Conservation (phyloP, 2,113 vertebrate genomes). For the Nerophis lumbriciformis region DNA sequence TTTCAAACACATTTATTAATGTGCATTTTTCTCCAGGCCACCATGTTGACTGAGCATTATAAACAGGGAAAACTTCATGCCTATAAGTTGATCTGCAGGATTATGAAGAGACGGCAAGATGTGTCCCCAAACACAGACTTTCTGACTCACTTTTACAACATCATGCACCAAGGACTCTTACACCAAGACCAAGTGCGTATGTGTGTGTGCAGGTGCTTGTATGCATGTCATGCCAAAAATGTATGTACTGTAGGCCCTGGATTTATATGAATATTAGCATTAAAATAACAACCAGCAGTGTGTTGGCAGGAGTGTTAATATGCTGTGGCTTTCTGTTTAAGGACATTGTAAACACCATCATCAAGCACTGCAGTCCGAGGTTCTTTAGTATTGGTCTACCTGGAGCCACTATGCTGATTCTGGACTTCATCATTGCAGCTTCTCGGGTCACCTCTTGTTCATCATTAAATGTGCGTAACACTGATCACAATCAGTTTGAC, state of each 20-base stretch:
- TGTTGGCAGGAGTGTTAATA: background rate
- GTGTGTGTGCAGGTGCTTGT: background rate
- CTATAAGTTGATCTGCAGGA: constrained; percentile 98
- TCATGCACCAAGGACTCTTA: constrained; percentile 97
- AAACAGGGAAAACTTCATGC: constrained; percentile 98
- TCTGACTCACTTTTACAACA: constrained; percentile 98
- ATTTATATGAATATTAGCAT: background rate
- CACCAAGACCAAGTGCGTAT: constrained; percentile 88
- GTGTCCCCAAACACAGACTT: constrained; percentile 96
- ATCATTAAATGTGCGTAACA: constrained; percentile 84
- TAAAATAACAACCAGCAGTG: background rate
- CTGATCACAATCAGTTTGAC: background rate
- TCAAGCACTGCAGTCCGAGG: constrained; percentile 96
- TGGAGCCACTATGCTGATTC: constrained; percentile 94
- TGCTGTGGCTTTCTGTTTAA: constrained; percentile 44
- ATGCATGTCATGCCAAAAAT: background rate
- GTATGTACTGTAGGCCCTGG: background rate
- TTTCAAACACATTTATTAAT: background rate
- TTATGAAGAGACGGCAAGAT: constrained; percentile 98
- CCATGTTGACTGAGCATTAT: constrained; percentile 94
- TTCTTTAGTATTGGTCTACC: constrained; percentile 96
- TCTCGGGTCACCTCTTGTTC: constrained; percentile 91
- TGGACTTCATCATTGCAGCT: constrained; percentile 96
- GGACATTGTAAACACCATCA: constrained; percentile 99
- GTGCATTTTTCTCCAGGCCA: constrained; percentile 76